These are phyloP conservation scores for Augiades crinisus DNA, from an alignment of 2,888 invertebrate species.

Conservation along the genomic window DNA sequence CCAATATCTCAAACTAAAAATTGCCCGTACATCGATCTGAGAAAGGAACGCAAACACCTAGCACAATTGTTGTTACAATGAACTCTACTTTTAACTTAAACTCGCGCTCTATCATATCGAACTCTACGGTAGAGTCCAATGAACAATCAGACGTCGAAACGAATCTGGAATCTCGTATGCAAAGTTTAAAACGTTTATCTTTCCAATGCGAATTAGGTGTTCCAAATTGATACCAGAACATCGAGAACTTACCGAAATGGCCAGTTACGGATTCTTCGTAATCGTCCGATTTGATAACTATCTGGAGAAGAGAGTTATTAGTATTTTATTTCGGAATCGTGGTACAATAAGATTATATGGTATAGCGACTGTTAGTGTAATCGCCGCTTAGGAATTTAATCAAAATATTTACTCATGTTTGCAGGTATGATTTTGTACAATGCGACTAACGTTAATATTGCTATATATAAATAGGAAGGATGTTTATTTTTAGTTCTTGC, in stretches of 20 bases:
- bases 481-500: too few relatives aligned
- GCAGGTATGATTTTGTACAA: not conserved
- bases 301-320: constrained; percentile 13
- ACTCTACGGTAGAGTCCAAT: constrained; percentile 2
- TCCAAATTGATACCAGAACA: constrained; percentile 43
- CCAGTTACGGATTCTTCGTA: constrained; percentile 30
- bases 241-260: constrained; percentile 33
- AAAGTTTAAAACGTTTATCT: constrained; percentile 41
- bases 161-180: constrained; percentile 43
- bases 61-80: not conserved
- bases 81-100: too few relatives aligned
- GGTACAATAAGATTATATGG: not conserved
- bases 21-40: too few relatives aligned
- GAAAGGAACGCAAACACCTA: too few relatives aligned
- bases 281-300: constrained; percentile 31
- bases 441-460: not conserved
- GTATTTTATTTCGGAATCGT: not conserved
- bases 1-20: too few relatives aligned
- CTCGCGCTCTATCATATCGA: not conserved
- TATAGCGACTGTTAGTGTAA: constrained; percentile 12
- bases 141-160: constrained; percentile 42
- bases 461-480: not conserved
- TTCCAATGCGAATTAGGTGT: constrained; percentile 43
- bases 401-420: not conserved
- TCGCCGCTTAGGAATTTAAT: constrained; percentile 2